Evolutionary conservation across 2,113 vertebrate genomes (phyloP), one percentile per base, ranked within the genome.

Genomic region (Sphyrna mokarran): DNA sequence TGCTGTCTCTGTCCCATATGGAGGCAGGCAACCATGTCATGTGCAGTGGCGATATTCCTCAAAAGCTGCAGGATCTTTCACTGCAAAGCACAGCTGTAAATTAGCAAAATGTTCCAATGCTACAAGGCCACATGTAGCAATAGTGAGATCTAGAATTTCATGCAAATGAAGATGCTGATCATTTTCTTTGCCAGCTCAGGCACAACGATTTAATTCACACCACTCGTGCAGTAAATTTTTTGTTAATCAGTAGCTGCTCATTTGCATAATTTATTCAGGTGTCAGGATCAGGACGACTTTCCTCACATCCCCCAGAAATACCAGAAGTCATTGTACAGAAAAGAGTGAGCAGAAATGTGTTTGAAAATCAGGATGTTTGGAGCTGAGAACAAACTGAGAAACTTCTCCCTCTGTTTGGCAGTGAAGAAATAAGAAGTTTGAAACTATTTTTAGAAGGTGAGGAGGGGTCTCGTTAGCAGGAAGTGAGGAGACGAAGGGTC

Each of bases 131-230:
- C 66, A 29, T 72, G 5, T 37, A 72, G 68, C 94, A 72, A 72
- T 95, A 26, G 68, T 48, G 43, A 95, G 43, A 95, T 72, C 94
- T 48, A 72, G 68, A 70, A 72, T 72, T 54, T 95, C 23, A 95
- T 26, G 23, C 69, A 48, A 29, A 70, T 72, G 37, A 72, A 70
- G 20, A 22, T 6, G 29, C 43, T 43, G 69, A 54, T 95, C 69
- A 70, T 72, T 48, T 72, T 72, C 94, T 18, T 72, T 72, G 94
- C 68, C 18, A 70, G 94, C 94, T 95, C 94, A 95, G 68, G 94
- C 94, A 95, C 13, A 95, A 54, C 94, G 40, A 69, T 95, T 95
- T 29, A n/a, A 70, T 76, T 72, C 66, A 18, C 29, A 72, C 54
- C 68, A 29, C 40, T 70, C 68, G 68, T 54, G 94, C 68, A 72